Conservation (phyloP, 2,797 vertebrate genomes). For the Dipus sagitta region DNA sequence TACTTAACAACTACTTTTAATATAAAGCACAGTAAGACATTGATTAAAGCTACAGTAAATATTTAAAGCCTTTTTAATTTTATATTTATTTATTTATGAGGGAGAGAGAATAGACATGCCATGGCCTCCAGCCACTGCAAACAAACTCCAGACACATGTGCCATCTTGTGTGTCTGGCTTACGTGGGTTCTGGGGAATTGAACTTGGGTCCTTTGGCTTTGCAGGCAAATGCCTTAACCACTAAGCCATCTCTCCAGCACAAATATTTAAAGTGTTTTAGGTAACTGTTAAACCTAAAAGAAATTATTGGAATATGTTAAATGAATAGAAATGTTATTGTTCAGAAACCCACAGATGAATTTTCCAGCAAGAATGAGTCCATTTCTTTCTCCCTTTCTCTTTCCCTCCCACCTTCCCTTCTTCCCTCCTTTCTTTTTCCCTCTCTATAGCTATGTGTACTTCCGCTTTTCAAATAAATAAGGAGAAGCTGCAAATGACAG, state of each 20-base stretch:
- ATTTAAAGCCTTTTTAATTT: not conserved
- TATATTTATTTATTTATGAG: not conserved
- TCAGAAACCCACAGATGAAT: not conserved
- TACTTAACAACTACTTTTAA: not conserved
- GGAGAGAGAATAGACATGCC: not conserved
- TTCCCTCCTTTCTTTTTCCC: not conserved
- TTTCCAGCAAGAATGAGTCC: not conserved
- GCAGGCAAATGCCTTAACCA: not conserved
- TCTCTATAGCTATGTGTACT: not conserved
- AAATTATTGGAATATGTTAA: not conserved
- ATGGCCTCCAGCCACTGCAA: no score
- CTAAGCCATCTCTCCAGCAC: not conserved
- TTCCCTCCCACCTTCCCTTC: not conserved
- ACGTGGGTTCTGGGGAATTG: not conserved
- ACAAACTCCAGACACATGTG: no score
- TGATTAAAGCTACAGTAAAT: constrained; percentile 5
- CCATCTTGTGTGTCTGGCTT: no score
- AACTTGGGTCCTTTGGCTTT: not conserved
- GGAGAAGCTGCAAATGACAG: not conserved
- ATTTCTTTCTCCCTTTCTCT: not conserved
- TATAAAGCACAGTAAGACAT: not conserved
- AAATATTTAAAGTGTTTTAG: not conserved
- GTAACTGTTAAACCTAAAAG: constrained; percentile 10
- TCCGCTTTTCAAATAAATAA: constrained; percentile 13
- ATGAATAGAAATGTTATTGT: not conserved